These are phyloP conservation scores for Thumatha senex DNA, from an alignment of 2,888 invertebrate genomes.

Conservation along the genomic window DNA sequence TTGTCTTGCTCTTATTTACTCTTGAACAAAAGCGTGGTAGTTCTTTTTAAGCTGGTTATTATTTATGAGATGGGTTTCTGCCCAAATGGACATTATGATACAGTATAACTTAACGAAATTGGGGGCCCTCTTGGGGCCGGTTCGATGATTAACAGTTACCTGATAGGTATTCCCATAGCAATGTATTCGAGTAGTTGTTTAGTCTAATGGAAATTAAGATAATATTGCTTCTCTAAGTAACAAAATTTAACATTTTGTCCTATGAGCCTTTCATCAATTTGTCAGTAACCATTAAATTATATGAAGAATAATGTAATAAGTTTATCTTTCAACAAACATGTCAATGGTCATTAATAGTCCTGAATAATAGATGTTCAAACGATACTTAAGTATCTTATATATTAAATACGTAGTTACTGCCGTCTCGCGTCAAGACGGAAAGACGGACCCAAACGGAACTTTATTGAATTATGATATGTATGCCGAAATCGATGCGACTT, in stretches of 20 bases:
- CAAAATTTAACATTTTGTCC: neutral
- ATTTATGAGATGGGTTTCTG: slow-evolving; percentile 42
- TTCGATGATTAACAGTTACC: slow-evolving; percentile 56
- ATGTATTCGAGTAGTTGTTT: slow-evolving; percentile 45
- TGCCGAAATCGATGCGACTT: no score
- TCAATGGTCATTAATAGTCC: neutral
- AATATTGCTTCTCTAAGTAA: slow-evolving; percentile 27
- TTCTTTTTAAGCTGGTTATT: slow-evolving; percentile 30
- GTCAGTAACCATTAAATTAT: neutral
- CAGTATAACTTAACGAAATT: slow-evolving; percentile 35
- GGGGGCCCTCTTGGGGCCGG: slow-evolving; percentile 46
- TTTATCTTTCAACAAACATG: neutral
- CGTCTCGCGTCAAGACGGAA: no score
- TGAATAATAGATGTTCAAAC: no score
- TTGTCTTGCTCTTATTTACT: slow-evolving; percentile 14
- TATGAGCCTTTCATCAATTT: neutral
- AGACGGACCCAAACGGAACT: no score
- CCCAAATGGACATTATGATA: slow-evolving; percentile 41
- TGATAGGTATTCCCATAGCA: slow-evolving; percentile 40
- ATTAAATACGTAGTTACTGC: no score
- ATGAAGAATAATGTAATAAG: neutral
- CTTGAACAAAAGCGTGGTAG: slow-evolving; percentile 11
- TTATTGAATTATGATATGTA: no score
- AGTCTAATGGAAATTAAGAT: slow-evolving; percentile 49
- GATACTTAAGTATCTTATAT: no score